These are phyloP conservation scores for Trichogramma pretiosum DNA, from an alignment of 1,140 invertebrate species.

Conservation along the genomic window DNA sequence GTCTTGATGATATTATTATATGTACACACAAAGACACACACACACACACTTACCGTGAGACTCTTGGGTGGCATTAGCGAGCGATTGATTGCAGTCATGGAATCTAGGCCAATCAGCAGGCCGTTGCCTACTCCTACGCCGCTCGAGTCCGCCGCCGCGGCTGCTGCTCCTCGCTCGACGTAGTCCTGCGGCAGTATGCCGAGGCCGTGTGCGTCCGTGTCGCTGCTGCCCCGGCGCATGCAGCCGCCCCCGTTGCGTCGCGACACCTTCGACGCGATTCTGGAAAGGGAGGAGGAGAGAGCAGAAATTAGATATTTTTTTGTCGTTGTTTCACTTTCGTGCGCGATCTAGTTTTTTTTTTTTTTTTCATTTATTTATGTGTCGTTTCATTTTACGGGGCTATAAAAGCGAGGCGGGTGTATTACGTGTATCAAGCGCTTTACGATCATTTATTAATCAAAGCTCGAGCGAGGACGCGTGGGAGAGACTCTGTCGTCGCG, in stretches of 20 bases:
- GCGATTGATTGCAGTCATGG: constrained; percentile 34
- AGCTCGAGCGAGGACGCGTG: neutral
- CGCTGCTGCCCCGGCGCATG: constrained; percentile 32
- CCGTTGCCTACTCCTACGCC: no score
- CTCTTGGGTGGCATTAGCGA: constrained; percentile 34
- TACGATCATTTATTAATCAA: neutral
- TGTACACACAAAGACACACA: neutral
- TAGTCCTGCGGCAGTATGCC: constrained; percentile 39
- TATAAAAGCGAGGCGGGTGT: no score
- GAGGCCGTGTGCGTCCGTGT: constrained; percentile 28
- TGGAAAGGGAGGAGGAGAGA: constrained; percentile 20
- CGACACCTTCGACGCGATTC: constrained; percentile 29
- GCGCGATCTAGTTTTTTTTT: no score
- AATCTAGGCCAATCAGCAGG: constrained; percentile 37
- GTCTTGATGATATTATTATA: neutral
- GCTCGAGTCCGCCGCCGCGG: no score
- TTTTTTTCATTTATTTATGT: neutral
- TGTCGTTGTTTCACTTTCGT: neutral
- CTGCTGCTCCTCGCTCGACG: constrained; percentile 30
- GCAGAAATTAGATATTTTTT: neutral
- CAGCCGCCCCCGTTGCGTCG: constrained; percentile 34
- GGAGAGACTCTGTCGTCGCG: no score
- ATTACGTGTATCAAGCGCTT: no score
- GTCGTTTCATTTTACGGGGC: no score
- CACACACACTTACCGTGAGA: constrained; percentile 28